Evolutionary conservation across 2,888 invertebrate genomes (phyloP).

Genomic region (Dolichomitus sp.): DNA sequence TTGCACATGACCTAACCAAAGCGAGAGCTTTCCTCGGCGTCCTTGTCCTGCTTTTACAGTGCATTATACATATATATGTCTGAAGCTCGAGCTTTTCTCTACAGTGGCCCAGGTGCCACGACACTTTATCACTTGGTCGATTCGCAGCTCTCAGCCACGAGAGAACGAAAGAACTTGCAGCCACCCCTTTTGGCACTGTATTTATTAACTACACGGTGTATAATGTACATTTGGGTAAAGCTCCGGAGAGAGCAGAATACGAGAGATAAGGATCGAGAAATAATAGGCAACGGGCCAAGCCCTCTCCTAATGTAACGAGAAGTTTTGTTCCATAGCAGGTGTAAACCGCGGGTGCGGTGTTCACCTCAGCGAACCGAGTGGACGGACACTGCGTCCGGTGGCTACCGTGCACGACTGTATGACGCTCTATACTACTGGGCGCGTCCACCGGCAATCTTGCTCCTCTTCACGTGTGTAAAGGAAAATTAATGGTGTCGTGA

Average conservation of each 20-base stretch:
- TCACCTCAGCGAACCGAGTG: constrained; percentile 47
- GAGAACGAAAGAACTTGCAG: constrained; percentile 41
- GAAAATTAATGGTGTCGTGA: constrained; percentile 65
- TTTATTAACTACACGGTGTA: constrained; percentile 19
- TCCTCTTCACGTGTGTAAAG: constrained; percentile 46
- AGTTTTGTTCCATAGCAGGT: constrained; percentile 32
- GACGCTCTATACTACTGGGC: constrained; percentile 23
- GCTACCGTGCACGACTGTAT: constrained; percentile 42
- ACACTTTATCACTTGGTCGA: constrained; percentile 58
- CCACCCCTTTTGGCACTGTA: constrained; percentile 3
- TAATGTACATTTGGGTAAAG: neutral
- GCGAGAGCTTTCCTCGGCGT: constrained; percentile 70
- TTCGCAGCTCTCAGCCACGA: constrained; percentile 33
- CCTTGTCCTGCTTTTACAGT: constrained; percentile 43
- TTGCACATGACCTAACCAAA: constrained; percentile 50
- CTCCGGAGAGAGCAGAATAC: constrained; percentile 10
- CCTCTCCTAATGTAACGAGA: constrained; percentile 46
- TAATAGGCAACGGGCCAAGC: constrained; percentile 12
- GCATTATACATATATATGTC: constrained; percentile 19
- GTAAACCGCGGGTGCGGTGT: constrained; percentile 16
- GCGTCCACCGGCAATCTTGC: constrained; percentile 63
- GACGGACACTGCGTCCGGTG: constrained; percentile 16
- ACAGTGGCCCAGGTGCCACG: constrained; percentile 38
- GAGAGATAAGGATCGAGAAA: constrained; percentile 10
- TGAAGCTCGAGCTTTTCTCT: constrained; percentile 52